phyloP scores from a whole-genome alignment of 2,888 invertebrate genomes.

The Limenitis camilla region DNA sequence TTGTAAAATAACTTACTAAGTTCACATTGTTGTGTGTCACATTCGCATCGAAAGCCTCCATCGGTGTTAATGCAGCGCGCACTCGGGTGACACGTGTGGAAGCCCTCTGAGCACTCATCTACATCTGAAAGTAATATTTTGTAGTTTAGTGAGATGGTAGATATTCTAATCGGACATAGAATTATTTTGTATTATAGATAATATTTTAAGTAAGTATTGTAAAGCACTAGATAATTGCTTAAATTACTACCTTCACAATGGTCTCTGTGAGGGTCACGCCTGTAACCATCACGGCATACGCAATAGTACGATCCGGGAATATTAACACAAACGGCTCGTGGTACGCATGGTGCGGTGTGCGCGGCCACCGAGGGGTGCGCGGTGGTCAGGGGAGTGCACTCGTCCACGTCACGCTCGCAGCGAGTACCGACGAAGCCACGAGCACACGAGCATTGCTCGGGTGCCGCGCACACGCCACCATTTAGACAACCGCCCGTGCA shows the following conservation, averaged over 20 bases:
- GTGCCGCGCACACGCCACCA: constrained; percentile 86
- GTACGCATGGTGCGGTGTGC: constrained; percentile 81
- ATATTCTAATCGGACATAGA: no score
- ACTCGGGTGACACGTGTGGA: constrained; percentile 85
- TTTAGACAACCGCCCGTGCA: constrained; percentile 88
- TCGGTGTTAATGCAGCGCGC: constrained; percentile 86
- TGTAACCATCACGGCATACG: constrained; percentile 86
- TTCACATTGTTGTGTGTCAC: constrained; percentile 77
- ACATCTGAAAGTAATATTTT: constrained; percentile 78
- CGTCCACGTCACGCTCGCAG: constrained; percentile 91
- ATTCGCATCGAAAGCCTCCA: constrained; percentile 86
- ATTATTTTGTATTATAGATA: no score
- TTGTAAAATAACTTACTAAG: constrained; percentile 66
- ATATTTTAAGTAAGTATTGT: no score
- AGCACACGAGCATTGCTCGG: constrained; percentile 85
- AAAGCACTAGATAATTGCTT: not conserved
- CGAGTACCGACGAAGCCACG: constrained; percentile 86
- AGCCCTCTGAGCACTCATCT: constrained; percentile 85
- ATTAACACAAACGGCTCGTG: constrained; percentile 86
- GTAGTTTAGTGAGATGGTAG: no score
- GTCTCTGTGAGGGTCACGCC: constrained; percentile 70
- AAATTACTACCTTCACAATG: constrained; percentile 75
- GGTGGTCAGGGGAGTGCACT: constrained; percentile 79
- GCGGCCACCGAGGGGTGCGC: constrained; percentile 50
- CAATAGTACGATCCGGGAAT: constrained; percentile 94